Percentiles rank a stretch among this genome's conserved stretches.
These are phyloP conservation scores for Pseudochaenichthys georgianus DNA, from an alignment of 2,797 vertebrate genomes.

Conservation along the genomic window DNA sequence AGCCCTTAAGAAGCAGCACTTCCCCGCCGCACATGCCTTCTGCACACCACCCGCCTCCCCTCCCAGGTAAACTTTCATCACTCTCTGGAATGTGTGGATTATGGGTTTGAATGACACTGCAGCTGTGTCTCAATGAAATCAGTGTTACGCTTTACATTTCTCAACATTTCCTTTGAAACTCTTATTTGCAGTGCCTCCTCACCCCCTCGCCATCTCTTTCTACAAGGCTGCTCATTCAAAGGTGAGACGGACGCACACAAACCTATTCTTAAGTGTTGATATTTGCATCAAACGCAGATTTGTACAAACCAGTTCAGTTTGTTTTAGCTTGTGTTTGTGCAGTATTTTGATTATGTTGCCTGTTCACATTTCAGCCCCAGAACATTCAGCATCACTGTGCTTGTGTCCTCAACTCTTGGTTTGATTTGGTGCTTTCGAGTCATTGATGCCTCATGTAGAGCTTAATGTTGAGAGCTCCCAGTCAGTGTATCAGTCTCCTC, in stretches of 20 bases:
- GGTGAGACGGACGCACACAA: conserved; percentile 84
- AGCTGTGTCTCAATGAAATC: too few species aligned
- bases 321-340: conserved; percentile 61
- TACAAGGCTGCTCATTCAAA: conserved; percentile 94
- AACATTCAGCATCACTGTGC: conserved; percentile 78
- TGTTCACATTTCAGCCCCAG: conserved; percentile 75
- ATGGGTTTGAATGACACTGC: not conserved
- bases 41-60: conserved; percentile 94
- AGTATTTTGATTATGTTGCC: conserved; percentile 71
- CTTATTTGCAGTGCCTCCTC: conserved; percentile 89
- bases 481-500: conserved; percentile 55
- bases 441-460: conserved; percentile 78
- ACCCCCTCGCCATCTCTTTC: conserved; percentile 93
- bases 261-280: conserved; percentile 3
- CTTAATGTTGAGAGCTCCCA: conserved; percentile 64
- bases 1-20: conserved; percentile 98
- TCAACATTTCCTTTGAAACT: conserved; percentile 11
- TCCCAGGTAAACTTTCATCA: conserved; percentile 87
- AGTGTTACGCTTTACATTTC: not conserved
- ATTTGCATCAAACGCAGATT: conserved; percentile 14
- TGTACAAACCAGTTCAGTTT: conserved; percentile 36
- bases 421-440: conserved; percentile 75
- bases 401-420: conserved; percentile 72
- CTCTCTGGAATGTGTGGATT: not conserved
- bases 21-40: conserved; percentile 93